Evolutionary conservation across 2,888 invertebrate species (phyloP).

Genomic region (Alviniconcha strummeri): DNA sequence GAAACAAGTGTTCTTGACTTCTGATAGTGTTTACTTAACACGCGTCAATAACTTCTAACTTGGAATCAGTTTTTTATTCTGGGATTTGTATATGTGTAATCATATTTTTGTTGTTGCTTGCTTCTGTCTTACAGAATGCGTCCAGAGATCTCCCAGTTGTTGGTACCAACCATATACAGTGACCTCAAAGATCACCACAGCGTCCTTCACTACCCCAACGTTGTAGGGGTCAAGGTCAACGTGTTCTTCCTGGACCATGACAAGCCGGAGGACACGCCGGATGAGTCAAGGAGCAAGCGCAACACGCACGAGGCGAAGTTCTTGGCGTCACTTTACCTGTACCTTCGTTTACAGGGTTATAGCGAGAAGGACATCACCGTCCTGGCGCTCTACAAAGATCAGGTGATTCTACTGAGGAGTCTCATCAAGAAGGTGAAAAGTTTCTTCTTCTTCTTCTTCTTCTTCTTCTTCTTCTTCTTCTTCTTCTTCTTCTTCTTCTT

Average conservation of each 20-base stretch:
- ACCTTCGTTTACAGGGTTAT: constrained; percentile 80
- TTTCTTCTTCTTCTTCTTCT: too few species aligned
- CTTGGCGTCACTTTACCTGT: constrained; percentile 79
- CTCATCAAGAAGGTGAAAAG: constrained; percentile 45
- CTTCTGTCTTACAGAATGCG: constrained; percentile 80
- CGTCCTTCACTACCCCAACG: constrained; percentile 74
- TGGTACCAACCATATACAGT: constrained; percentile 82
- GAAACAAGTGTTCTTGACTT: background rate
- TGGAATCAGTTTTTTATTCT: background rate
- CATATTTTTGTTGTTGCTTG: background rate
- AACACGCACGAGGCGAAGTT: constrained; percentile 82
- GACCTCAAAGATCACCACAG: constrained; percentile 78
- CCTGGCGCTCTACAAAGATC: constrained; percentile 83
- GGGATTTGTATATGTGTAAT: background rate
- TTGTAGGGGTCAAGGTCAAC: constrained; percentile 71
- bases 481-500: too few species aligned
- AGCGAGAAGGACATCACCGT: constrained; percentile 81
- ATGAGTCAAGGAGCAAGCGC: constrained; percentile 77
- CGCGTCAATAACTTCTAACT: background rate
- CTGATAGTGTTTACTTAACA: background rate
- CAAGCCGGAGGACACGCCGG: constrained; percentile 75
- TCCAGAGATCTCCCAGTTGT: constrained; percentile 78
- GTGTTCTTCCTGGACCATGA: constrained; percentile 83
- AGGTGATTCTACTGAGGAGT: constrained; percentile 77
- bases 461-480: too few species aligned